Evolutionary conservation across 2,113 vertebrate genomes (phyloP).

Genomic region (Pituophis catenifer): DNA sequence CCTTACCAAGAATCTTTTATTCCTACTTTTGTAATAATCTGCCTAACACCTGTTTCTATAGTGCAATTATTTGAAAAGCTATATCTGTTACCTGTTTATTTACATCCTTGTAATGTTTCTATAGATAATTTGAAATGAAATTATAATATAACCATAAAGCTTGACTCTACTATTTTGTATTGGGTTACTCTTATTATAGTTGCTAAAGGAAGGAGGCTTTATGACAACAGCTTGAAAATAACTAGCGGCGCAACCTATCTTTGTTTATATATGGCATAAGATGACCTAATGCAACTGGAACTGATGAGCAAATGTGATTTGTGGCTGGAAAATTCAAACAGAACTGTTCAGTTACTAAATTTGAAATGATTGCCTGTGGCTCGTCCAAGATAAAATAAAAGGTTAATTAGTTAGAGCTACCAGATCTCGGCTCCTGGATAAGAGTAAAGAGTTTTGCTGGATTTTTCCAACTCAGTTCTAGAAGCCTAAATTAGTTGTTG

Average conservation of each 20-base stretch:
- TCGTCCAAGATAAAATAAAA: not conserved
- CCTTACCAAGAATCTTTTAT: not conserved
- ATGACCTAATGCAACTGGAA: not conserved
- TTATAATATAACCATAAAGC: not conserved
- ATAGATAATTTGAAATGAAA: not conserved
- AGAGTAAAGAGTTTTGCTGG: not conserved
- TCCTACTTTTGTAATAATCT: not conserved
- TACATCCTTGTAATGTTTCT: not conserved
- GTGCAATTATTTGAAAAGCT: not conserved
- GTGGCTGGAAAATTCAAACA: not conserved
- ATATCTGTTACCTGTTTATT: not conserved
- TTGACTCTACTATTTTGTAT: not conserved
- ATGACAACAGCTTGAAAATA: not conserved
- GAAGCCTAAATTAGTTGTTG: not conserved
- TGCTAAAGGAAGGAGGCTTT: not conserved
- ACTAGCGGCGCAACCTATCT: not conserved
- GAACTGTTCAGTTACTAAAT: not conserved
- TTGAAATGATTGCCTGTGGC: not conserved
- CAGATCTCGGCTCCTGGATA: not conserved
- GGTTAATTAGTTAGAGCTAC: not conserved
- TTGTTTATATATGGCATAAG: not conserved
- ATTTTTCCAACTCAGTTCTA: not conserved
- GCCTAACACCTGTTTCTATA: not conserved
- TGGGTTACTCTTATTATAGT: not conserved
- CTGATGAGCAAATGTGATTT: not conserved